Evolutionary conservation across 2,113 vertebrate species (phyloP).

Genomic region (Forbesichthys agassizii): DNA sequence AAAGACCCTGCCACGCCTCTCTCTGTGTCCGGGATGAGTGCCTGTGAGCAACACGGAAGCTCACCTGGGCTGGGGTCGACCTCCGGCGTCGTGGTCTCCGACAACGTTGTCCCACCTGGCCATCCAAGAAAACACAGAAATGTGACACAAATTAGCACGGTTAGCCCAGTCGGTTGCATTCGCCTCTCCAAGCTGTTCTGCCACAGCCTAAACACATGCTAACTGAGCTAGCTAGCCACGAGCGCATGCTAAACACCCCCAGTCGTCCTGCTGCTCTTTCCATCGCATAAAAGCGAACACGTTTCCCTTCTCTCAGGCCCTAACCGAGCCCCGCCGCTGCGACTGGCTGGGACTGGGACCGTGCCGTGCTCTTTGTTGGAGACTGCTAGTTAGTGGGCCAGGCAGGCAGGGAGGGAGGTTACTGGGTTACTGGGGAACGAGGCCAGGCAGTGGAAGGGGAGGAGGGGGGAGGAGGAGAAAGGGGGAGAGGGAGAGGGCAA

Average conservation of each 20-base stretch:
- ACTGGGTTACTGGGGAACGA: constrained; percentile 53
- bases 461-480: constrained; percentile 4
- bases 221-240: not conserved
- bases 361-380: constrained; percentile 61
- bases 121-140: constrained; percentile 1
- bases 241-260: constrained; percentile 9
- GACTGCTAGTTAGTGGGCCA: constrained; percentile 62
- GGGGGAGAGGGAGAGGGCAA: constrained; percentile 1
- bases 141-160: constrained; percentile 16
- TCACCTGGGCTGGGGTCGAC: constrained; percentile 64
- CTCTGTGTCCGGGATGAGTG: not conserved
- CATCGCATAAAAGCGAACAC: not conserved
- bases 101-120: constrained; percentile 50
- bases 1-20: not conserved
- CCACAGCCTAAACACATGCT: not conserved
- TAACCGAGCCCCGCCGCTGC: not conserved
- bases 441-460: constrained; percentile 14
- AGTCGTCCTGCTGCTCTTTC: not conserved
- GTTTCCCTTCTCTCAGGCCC: not conserved
- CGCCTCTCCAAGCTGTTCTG: not conserved
- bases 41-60: not conserved
- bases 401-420: constrained; percentile 6
- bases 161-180: constrained; percentile 7
- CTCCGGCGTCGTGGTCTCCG: constrained; percentile 58
- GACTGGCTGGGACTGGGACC: constrained; percentile 17